Base-by-base conservation (phyloP, 53 echinoderm and acorn worm genomes). In the Zoroaster sp. region DNA sequence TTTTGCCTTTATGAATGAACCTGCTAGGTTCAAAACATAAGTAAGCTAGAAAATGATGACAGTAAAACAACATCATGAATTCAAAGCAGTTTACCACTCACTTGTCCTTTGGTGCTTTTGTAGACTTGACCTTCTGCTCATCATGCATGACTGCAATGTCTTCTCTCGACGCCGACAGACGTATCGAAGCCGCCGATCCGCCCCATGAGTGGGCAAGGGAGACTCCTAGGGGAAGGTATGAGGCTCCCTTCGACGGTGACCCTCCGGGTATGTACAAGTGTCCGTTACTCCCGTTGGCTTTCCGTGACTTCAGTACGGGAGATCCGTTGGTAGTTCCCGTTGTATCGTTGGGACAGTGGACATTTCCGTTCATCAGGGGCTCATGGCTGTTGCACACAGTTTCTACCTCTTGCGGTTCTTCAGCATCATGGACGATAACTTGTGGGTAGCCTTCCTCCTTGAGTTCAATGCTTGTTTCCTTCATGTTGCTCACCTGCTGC, bases 121-220 rank as follows among this genome's bases (percentile, higher is more conserved):
- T 69, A 1, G 45, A 25, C 23, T 85, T 44, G 15, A 42, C 40
- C 35, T 85, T 70, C 53, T 85, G 85, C 71, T 85, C 85, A 18
- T n/a, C 38, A 37, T 47, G 85, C 85, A 85, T 85, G 1, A 49
- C 71, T 1, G 72, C 72, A 2, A 85, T 85, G 52, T 85, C 85
- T 32, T 85, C 85, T 25, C 85, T 69, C 17, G 85, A 85, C 5
- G 85, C 85, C 20, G 85, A 85, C 4, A 85, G 52, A 7, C 85
- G 85, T 28, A 85, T 85, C 0, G 85, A 85, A 7, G 85, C 69
- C 15, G 70, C 69, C 0, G 85, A 85, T 11, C 85, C 85, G 0
- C 83, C 71, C 83, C 83, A 83, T 66, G 69, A 36, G 70, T 35
- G 39, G 20, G 71, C 70, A 21, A 34, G 45, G 35, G 85, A 71